phyloP scores from a whole-genome alignment of 2,113 vertebrate genomes.

The Hippocampus comes region DNA sequence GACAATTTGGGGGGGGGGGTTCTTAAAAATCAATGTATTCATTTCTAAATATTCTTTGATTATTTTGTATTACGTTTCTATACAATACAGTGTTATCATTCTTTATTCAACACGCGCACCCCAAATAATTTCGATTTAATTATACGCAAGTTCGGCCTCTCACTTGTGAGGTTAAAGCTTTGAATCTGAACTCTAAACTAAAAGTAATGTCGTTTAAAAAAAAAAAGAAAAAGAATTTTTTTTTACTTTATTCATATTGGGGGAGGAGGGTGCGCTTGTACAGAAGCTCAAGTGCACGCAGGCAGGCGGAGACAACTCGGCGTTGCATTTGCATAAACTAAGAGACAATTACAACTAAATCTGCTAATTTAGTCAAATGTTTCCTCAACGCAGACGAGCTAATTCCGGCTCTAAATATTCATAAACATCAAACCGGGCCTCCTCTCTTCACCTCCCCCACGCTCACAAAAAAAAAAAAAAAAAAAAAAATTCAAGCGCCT shows the following conservation, averaged over 20 bases:
- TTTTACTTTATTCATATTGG: too few species aligned
- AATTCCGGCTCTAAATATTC: slow-evolving; percentile 62
- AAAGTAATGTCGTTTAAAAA: too few species aligned
- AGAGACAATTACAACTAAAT: slow-evolving; percentile 60
- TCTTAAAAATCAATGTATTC: too few species aligned
- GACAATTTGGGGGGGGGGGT: too few species aligned
- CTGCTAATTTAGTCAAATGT: slow-evolving; percentile 50
- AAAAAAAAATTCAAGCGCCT: slow-evolving; percentile 57
- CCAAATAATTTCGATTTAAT: too few species aligned
- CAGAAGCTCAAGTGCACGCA: neutral
- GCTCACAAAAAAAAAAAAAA: slow-evolving; percentile 52
- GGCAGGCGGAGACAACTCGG: slow-evolving; percentile 1
- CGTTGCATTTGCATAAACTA: slow-evolving; percentile 41
- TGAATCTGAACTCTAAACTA: too few species aligned
- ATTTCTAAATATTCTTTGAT: too few species aligned
- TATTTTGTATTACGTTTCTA: too few species aligned
- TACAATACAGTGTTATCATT: neutral
- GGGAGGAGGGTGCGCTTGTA: neutral
- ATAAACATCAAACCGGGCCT: slow-evolving; percentile 46
- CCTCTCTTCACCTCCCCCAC: neutral
- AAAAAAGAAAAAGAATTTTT: too few species aligned
- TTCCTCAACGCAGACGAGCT: slow-evolving; percentile 45
- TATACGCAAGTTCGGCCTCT: too few species aligned
- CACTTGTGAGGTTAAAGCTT: too few species aligned
- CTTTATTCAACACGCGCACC: neutral